Base-by-base conservation (phyloP, 2,888 invertebrate species). In the Steinernema hermaphroditum region DNA sequence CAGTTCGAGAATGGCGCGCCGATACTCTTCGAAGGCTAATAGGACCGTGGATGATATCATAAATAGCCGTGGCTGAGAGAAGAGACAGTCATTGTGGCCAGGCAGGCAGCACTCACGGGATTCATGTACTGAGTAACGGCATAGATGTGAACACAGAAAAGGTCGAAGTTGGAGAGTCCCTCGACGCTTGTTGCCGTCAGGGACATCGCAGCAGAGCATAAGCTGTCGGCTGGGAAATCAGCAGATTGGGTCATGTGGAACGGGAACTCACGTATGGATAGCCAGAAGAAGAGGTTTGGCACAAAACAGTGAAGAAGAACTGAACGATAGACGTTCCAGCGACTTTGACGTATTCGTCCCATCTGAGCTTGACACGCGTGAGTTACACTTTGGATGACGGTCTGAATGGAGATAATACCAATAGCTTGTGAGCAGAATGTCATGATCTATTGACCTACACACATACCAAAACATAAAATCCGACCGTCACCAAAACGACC, bases 1-100 rank as follows among this genome's bases (percentile, higher is more conserved):
- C 16, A 54, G 9, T 9, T 54, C 54, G 54, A 54, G 27, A 8
- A 54, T 16, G 1, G 54, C 54, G 6, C 27, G 54, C 6, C 54
- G 54, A 27, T 54, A 54, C 54, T 54, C 54, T 54, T 54, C 54
- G 27, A 54, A 54, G 6, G 54, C 54, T 22, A 24, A 24, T 9
- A 54, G 19, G 9, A 22, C 54, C 24, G 54, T 19, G 27, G 16
- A 19, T 4, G 54, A 54, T 4, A 54, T 54, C 6, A 54, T 27
- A 27, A 54, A 54, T 22, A 54, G 27, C 22, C 54, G 54, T 27
- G 54, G 54, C 54, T 54, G 27, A 49, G 19, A 49, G n/a, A 49
- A 19, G 9, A 19, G 12, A 9, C 6, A n/a, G 9, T 49, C 6
- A 6, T 6, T 49, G 49, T 49, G 49, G 49, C 14, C 9, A 49